Percentiles rank a stretch among this genome's conserved stretches.
These are phyloP conservation scores for Ptychoptera contaminata DNA, from an alignment of 2,888 invertebrate genomes.

Conservation along the genomic window DNA sequence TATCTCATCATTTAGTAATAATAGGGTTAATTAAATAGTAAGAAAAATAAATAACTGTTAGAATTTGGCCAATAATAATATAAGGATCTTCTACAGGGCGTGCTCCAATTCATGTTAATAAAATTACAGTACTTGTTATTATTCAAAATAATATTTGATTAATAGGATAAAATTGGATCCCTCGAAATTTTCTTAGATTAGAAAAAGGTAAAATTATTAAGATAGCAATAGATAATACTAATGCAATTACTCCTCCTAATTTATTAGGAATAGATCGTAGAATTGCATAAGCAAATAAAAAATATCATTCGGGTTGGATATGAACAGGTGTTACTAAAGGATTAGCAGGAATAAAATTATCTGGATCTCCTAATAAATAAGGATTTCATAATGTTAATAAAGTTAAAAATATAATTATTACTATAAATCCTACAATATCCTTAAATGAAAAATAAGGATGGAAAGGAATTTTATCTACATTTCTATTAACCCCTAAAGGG, in stretches of 20 bases:
- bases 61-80: slow-evolving; percentile 41
- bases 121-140: slow-evolving; percentile 33
- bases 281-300: slow-evolving; percentile 68
- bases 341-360: slow-evolving; percentile 48
- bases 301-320: slow-evolving; percentile 77
- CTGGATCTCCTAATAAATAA: slow-evolving; percentile 47
- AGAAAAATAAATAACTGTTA: slow-evolving; percentile 41
- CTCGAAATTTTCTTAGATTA: slow-evolving; percentile 39
- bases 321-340: slow-evolving; percentile 45
- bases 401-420: slow-evolving; percentile 37
- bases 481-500: slow-evolving; percentile 45
- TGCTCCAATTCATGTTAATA: slow-evolving; percentile 57
- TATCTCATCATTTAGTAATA: slow-evolving; percentile 38
- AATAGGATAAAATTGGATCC: slow-evolving; percentile 38
- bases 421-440: slow-evolving; percentile 43
- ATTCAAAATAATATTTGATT: slow-evolving; percentile 41
- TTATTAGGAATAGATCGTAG: slow-evolving; percentile 67
- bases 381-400: slow-evolving; percentile 38
- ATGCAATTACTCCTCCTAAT: slow-evolving; percentile 47
- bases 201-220: slow-evolving; percentile 43
- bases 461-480: slow-evolving; percentile 52
- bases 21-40: slow-evolving; percentile 40
- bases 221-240: slow-evolving; percentile 44
- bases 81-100: slow-evolving; percentile 52
- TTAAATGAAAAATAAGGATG: slow-evolving; percentile 49